These are phyloP conservation scores for Dryomyza anilis DNA, from an alignment of 2,888 invertebrate species.

Conservation along the genomic window DNA sequence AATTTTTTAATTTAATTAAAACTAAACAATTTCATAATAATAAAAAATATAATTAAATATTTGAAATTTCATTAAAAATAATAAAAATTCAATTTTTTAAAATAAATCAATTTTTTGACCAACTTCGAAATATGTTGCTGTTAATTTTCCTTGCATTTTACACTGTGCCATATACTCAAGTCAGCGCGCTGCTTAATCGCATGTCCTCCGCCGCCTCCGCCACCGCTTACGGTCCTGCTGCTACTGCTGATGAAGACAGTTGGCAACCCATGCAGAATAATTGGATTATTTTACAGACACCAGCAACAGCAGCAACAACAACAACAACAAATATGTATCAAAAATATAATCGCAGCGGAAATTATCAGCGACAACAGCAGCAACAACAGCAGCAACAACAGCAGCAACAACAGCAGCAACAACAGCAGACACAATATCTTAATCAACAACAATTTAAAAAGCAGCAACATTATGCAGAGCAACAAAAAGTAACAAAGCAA, in stretches of 20 bases:
- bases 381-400: neutral
- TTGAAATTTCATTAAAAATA: too few relatives aligned
- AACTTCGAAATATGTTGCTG: neutral
- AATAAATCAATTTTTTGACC: slow-evolving; percentile 23
- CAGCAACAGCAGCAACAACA: slow-evolving; percentile 34
- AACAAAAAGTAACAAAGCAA: too few relatives aligned
- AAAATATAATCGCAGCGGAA: neutral
- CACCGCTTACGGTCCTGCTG: neutral
- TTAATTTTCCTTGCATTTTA: neutral
- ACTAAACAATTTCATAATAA: too few relatives aligned
- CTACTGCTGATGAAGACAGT: slow-evolving; percentile 26
- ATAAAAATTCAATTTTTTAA: slow-evolving; percentile 39
- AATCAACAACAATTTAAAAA: too few relatives aligned
- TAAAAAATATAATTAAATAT: too few relatives aligned
- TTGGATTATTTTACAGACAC: slow-evolving; percentile 46
- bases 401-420: neutral
- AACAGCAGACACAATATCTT: too few relatives aligned
- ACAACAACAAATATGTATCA: neutral
- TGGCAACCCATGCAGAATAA: slow-evolving; percentile 40
- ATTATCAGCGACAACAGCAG: neutral
- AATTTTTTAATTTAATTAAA: too few relatives aligned
- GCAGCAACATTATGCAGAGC: too few relatives aligned
- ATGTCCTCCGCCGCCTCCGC: neutral
- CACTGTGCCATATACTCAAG: too few relatives aligned
- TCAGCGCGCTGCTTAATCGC: slow-evolving; percentile 1